Evolutionary conservation across 1,140 invertebrate species (phyloP), one percentile per base, ranked within the genome.

Genomic region (Drosophila arawakana): DNA sequence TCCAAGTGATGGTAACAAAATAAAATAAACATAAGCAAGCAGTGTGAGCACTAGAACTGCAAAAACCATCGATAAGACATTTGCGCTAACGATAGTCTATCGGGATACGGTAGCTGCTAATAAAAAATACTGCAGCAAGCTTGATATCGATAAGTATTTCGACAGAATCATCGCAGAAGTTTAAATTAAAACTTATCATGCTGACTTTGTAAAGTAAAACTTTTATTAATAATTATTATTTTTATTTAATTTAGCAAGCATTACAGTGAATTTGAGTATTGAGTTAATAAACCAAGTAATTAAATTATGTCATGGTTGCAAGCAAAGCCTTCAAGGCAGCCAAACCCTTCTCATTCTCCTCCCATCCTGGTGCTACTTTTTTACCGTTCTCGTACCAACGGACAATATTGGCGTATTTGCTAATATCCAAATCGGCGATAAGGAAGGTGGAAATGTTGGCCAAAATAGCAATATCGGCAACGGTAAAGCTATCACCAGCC

Each of bases 321-420:
- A 54, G 0, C 37, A 65, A 34, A 7, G 3, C 43, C 21, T 41
- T 67, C 11, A 58, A 10, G 4, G 54, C 63, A 43, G 15, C 52
- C 18, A 65, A 9, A 39, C 21, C 21, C 35, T 71, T 65, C 18
- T 71, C 50, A 8, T 63, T 69, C 9, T 79, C 60, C 2, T 83
- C 76, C 80, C 80, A 83, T 9, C 81, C 81, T 2, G 80, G 81
- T 21, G 69, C 66, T 2, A 57, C 46, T 21, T 83, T 83, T 41
- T 68, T 70, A 5, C 57, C 67, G 21, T 76, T 70, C 1, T 65
- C 60, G 15, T 80, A 83, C 81, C 81, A 83, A 10, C n/a, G 67
- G 5, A 7, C 34, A 9, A 83, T 60, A 39, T 80, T 83, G 2
- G 61, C 3, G 13, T 84, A 84, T 10, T 83, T 83, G 65, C 30